These are phyloP conservation scores for Drosophila hamatofila DNA, from an alignment of 2,888 invertebrate genomes.

Conservation along the genomic window DNA sequence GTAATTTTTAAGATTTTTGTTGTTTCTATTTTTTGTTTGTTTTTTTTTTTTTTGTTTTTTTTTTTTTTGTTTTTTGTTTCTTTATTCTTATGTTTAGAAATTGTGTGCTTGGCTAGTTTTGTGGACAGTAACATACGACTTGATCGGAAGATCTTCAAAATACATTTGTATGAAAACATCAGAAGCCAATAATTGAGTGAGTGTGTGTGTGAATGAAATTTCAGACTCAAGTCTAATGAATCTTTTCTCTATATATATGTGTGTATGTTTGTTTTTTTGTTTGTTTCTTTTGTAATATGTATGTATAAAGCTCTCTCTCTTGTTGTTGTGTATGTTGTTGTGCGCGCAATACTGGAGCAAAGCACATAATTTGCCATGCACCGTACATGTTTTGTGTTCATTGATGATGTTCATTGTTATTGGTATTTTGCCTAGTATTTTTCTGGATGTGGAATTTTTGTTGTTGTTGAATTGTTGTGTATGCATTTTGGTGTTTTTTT, in stretches of 20 bases:
- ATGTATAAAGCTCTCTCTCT: constrained; percentile 73
- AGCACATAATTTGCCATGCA: constrained; percentile 79
- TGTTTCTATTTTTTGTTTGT: constrained; percentile 25
- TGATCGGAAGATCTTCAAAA: constrained; percentile 32
- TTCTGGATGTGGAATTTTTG: constrained; percentile 31
- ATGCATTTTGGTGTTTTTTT: constrained; percentile 65
- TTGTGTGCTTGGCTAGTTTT: constrained; percentile 78
- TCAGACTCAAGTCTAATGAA: constrained; percentile 16
- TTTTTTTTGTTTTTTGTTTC: too few species aligned
- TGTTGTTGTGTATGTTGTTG: constrained; percentile 43
- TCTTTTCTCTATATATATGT: constrained; percentile 51
- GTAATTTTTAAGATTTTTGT: constrained; percentile 76
- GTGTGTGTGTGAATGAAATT: constrained; percentile 18
- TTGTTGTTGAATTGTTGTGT: constrained; percentile 60
- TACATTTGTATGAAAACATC: constrained; percentile 25
- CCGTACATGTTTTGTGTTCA: constrained; percentile 74
- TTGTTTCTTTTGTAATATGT: constrained; percentile 26
- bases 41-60: constrained; percentile 24
- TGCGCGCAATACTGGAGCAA: constrained; percentile 64
- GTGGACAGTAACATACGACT: constrained; percentile 71
- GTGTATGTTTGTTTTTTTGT: constrained; percentile 35
- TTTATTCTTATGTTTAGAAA: constrained; percentile 55
- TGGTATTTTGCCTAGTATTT: constrained; percentile 50
- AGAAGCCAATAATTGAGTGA: constrained; percentile 44
- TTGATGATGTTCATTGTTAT: constrained; percentile 70